Evolutionary conservation across 1,140 invertebrate genomes (phyloP).

Genomic region (Neotoxoptera formosana): DNA sequence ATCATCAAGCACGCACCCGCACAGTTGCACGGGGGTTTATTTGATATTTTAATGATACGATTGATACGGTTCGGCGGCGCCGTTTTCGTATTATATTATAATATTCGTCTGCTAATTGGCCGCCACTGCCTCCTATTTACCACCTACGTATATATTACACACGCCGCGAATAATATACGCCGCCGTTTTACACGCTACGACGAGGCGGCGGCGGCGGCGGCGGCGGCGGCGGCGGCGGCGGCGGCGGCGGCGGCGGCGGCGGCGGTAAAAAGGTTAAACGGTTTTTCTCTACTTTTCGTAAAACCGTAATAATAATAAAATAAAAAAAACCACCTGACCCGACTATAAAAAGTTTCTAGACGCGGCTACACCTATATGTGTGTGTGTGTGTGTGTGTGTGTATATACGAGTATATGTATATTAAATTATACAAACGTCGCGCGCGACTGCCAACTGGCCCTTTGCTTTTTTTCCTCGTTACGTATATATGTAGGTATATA

Average conservation of each 20-base stretch:
- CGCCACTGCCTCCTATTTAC: background rate
- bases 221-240: background rate
- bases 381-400: too few relatives aligned
- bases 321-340: background rate
- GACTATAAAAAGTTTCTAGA: background rate
- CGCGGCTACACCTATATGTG: background rate
- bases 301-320: background rate
- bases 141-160: background rate
- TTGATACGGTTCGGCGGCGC: conserved; percentile 18
- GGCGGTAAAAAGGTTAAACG: background rate
- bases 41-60: conserved; percentile 11
- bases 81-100: background rate
- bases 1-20: background rate
- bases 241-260: background rate
- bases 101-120: conserved; percentile 15
- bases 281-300: background rate
- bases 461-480: background rate
- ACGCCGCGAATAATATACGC: background rate
- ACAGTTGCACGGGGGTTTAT: background rate
- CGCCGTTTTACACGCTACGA: background rate
- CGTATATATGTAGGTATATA: too few relatives aligned
- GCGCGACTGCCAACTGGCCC: background rate
- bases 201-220: background rate
- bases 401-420: too few relatives aligned
- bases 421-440: background rate